Base-by-base conservation (phyloP, 1,140 invertebrate genomes). In the Calycopis cecrops region DNA sequence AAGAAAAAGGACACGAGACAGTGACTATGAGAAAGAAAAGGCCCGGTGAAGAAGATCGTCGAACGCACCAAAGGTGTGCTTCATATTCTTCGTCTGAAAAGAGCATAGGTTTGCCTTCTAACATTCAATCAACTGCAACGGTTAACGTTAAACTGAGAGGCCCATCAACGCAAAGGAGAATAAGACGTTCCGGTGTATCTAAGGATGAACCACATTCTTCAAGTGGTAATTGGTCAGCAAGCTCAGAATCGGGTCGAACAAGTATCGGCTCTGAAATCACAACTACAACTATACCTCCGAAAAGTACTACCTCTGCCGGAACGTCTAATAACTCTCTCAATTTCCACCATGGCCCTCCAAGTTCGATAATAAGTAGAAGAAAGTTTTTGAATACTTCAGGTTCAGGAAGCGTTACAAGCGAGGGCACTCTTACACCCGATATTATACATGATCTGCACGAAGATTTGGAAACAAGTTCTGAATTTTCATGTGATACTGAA, bases 401-500 rank as follows among this genome's bases (percentile, higher is more conserved):
- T 21, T 95, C 94, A 8, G 93, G 94, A 9, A 95, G 94, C 44
- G 92, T 94, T 3, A 95, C 94, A 1, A 95, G 94, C 63, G 95
- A 96, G 87, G 94, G 94, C 14, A 96, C 94, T 8, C 87, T 95
- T 34, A 96, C 95, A 1, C 95, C 94, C 1, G 94, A 95, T 71
- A 92, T 95, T 55, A 92, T 93, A 56, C 89, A 91, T 48, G 91
- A 92, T 55, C 89, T 94, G 72, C 89, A 92, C 57, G 94, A 96
- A 77, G 96, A 98, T 72, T 93, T 94, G 37, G 96, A 97, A 82
- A 96, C 94, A 4, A 96, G 94, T 69, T 98, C 96, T 0, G 95
- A 96, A 44, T 98, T 97, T 83, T 98, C 96, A 4, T 96, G 97
- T 71, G 97, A 99, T 76, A 97, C 97, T 10, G 97, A 98, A 84